Percentiles rank a stretch among this genome's conserved stretches.
Evolutionary conservation across 2,113 vertebrate genomes (phyloP).

Genomic region (Tangachromis dhanisi): DNA sequence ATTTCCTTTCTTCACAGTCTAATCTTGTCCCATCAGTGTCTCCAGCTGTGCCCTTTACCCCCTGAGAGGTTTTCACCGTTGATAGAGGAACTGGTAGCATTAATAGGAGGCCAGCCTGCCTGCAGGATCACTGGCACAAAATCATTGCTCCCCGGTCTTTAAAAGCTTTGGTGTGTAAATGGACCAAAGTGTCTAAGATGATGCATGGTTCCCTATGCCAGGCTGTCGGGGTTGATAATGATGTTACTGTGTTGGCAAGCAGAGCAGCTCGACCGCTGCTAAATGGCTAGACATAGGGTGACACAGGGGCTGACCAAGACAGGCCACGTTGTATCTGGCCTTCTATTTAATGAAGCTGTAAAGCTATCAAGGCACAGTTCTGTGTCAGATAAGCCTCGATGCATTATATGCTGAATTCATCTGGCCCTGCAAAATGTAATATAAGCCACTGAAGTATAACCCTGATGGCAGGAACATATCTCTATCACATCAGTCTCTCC

Average conservation of each 20-base stretch:
- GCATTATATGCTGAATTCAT: constrained; percentile 26
- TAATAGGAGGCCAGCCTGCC: constrained; percentile 40
- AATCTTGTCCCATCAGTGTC: constrained; percentile 59
- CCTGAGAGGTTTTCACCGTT: constrained; percentile 41
- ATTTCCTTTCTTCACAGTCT: constrained; percentile 54
- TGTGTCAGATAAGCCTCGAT: constrained; percentile 11
- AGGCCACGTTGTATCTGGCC: constrained; percentile 24
- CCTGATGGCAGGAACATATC: constrained; percentile 30
- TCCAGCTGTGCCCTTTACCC: constrained; percentile 61
- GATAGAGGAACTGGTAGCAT: constrained; percentile 47
- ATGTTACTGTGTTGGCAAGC: constrained; percentile 54
- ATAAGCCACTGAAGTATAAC: background rate
- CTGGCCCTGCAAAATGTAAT: constrained; percentile 7
- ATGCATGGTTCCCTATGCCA: constrained; percentile 48
- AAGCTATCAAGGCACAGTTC: constrained; percentile 10
- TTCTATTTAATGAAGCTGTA: constrained; percentile 49
- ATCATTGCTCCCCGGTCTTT: constrained; percentile 46
- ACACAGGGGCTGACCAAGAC: constrained; percentile 22
- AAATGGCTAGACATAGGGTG: constrained; percentile 43
- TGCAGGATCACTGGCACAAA: constrained; percentile 47
- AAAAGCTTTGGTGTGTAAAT: constrained; percentile 51
- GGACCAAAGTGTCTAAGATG: constrained; percentile 53
- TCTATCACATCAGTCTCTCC: constrained; percentile 3
- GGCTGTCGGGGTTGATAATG: constrained; percentile 45
- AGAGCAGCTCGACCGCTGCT: constrained; percentile 5